These are phyloP conservation scores for Poecilobothrus nobilitatus DNA, from an alignment of 2,888 invertebrate genomes.

Conservation along the genomic window DNA sequence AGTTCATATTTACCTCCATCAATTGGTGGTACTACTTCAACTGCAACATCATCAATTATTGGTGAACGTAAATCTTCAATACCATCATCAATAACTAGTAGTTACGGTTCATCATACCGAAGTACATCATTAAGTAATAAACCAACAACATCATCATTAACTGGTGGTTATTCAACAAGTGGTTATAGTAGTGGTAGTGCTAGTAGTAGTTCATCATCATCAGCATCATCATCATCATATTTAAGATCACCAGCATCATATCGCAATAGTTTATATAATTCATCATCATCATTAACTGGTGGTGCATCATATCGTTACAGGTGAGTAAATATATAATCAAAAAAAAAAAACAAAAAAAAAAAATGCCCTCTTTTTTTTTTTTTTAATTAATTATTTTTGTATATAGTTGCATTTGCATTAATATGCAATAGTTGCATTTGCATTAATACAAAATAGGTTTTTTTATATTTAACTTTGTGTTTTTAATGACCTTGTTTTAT, in stretches of 20 bases:
- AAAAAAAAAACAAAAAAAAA: no score
- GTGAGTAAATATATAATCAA: neutral
- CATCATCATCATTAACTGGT: slow-evolving; percentile 25
- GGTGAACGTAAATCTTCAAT: slow-evolving; percentile 21
- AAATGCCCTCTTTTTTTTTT: no score
- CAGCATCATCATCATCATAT: slow-evolving; percentile 7
- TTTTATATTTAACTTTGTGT: no score
- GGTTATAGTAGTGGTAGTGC: neutral
- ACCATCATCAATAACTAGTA: slow-evolving; percentile 27
- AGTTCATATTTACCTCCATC: slow-evolving; percentile 42
- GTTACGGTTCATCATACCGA: slow-evolving; percentile 32
- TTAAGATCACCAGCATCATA: slow-evolving; percentile 28
- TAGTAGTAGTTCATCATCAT: neutral
- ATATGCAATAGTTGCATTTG: no score
- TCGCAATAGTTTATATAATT: slow-evolving; percentile 35
- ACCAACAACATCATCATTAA: slow-evolving; percentile 28
- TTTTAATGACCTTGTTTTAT: no score
- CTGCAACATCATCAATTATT: slow-evolving; percentile 21
- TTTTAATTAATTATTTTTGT: neutral
- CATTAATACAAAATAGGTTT: no score
- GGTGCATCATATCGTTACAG: slow-evolving; percentile 14
- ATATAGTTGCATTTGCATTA: no score
- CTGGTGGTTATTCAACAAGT: slow-evolving; percentile 33
- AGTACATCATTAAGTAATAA: slow-evolving; percentile 27
- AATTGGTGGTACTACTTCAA: slow-evolving; percentile 30